These are phyloP conservation scores for Metopolophium dirhodum DNA, from an alignment of 1,140 invertebrate species.

Conservation along the genomic window DNA sequence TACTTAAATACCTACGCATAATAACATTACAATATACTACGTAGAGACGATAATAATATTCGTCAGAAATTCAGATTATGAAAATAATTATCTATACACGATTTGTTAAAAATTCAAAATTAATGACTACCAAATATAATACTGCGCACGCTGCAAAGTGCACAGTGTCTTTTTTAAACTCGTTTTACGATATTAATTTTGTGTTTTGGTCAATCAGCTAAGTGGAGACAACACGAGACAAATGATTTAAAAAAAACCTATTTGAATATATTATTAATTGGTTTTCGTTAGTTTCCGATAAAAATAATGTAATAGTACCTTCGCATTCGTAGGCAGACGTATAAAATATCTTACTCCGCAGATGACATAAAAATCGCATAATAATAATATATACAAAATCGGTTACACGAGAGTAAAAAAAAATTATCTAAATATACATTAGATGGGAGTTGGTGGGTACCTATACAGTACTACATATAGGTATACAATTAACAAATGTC, in stretches of 20 bases:
- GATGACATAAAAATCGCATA: too few relatives aligned
- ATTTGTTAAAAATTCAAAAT: not conserved
- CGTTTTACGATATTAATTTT: not conserved
- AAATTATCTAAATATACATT: not conserved
- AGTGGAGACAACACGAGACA: not conserved
- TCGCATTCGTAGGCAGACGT: too few relatives aligned
- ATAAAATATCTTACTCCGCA: not conserved
- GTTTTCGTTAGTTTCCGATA: too few relatives aligned
- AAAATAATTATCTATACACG: not conserved
- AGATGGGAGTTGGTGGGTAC: not conserved
- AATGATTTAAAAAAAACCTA: not conserved
- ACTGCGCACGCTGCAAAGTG: not conserved
- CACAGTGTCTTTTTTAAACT: not conserved
- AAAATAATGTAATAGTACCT: too few relatives aligned
- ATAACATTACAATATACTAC: too few relatives aligned
- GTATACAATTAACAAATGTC: not conserved
- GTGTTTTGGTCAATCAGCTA: not conserved
- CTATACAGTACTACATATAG: too few relatives aligned
- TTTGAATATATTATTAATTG: not conserved
- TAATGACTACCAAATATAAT: not conserved
- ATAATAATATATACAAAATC: too few relatives aligned
- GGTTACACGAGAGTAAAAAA: not conserved
- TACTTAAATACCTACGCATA: not conserved
- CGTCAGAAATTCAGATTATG: not conserved
- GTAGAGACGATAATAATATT: not conserved